phyloP scores from a whole-genome alignment of 2,113 vertebrate species.

The Phainopepla nitens region DNA sequence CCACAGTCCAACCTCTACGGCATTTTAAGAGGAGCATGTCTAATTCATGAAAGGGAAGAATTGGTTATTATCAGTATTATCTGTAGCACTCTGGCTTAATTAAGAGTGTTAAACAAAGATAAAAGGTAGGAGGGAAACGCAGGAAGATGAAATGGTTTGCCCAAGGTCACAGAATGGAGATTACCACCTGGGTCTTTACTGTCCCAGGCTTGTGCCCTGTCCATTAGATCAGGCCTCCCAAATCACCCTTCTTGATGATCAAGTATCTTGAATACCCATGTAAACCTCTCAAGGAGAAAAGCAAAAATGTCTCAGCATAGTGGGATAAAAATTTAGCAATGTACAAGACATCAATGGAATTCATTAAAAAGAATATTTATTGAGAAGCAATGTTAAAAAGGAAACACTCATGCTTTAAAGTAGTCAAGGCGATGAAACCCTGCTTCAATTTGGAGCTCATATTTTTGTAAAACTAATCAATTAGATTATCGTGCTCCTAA shows the following conservation, averaged over 20 bases:
- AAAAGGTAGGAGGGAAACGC: conserved; percentile 43
- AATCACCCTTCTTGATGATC: neutral
- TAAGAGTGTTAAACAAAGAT: conserved; percentile 50
- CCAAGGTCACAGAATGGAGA: conserved; percentile 42
- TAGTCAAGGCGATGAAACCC: neutral
- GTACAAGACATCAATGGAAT: neutral
- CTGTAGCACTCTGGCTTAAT: conserved; percentile 46
- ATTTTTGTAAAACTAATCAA: conserved; percentile 33
- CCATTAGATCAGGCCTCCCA: neutral
- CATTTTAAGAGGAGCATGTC: conserved; percentile 41
- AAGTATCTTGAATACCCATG: neutral
- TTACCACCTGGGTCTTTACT: conserved; percentile 5
- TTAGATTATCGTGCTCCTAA: conserved; percentile 3
- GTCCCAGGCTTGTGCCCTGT: neutral
- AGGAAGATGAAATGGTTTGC: conserved; percentile 35
- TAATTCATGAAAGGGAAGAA: conserved; percentile 45
- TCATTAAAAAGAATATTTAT: conserved; percentile 10
- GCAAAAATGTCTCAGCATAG: neutral
- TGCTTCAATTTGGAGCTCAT: neutral
- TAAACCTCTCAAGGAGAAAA: neutral
- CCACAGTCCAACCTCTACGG: conserved; percentile 33
- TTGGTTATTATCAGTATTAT: conserved; percentile 54
- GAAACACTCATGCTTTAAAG: neutral
- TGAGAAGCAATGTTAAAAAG: neutral
- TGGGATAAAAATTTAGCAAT: neutral